These are phyloP conservation scores for Drosophila rellima DNA, from an alignment of 2,888 invertebrate genomes.

Conservation along the genomic window DNA sequence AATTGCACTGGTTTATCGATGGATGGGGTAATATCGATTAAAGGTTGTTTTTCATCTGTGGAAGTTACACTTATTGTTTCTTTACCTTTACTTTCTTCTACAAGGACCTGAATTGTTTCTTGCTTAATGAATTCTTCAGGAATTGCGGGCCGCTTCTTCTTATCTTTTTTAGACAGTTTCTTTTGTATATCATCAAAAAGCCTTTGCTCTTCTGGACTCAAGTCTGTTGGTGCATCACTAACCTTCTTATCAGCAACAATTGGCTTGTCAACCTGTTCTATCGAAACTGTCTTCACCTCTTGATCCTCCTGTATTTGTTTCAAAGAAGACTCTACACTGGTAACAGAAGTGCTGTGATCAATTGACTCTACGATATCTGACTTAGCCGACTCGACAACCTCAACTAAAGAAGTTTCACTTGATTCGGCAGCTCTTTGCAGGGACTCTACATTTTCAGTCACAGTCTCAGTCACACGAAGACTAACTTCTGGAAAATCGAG, in stretches of 20 bases:
- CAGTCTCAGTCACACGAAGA: constrained; percentile 83
- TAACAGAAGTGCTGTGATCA: constrained; percentile 4
- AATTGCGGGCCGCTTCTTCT: constrained; percentile 84
- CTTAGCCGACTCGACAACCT: constrained; percentile 34
- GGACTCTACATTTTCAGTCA: constrained; percentile 79
- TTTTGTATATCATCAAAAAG: constrained; percentile 84
- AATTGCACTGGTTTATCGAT: constrained; percentile 30
- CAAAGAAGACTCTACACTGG: constrained; percentile 5
- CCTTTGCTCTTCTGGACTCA: constrained; percentile 84
- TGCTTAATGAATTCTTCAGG: constrained; percentile 83
- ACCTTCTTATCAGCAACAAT: constrained; percentile 9
- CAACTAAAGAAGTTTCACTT: constrained; percentile 40
- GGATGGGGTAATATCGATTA: constrained; percentile 36
- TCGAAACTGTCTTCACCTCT: background rate
- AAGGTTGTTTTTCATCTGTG: constrained; percentile 36
- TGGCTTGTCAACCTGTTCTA: constrained; percentile 34
- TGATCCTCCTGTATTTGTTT: constrained; percentile 4
- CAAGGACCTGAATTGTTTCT: constrained; percentile 54
- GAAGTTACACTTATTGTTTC: constrained; percentile 21
- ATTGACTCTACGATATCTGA: constrained; percentile 23
- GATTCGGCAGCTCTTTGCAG: constrained; percentile 57
- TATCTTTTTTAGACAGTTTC: constrained; percentile 84
- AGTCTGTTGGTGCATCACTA: constrained; percentile 55
- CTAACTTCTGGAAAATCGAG: constrained; percentile 87
- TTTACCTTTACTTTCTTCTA: constrained; percentile 50